Evolutionary conservation across 2,888 invertebrate genomes (phyloP), one percentile per base, ranked within the genome.

Genomic region (Orchesella flavescens): DNA sequence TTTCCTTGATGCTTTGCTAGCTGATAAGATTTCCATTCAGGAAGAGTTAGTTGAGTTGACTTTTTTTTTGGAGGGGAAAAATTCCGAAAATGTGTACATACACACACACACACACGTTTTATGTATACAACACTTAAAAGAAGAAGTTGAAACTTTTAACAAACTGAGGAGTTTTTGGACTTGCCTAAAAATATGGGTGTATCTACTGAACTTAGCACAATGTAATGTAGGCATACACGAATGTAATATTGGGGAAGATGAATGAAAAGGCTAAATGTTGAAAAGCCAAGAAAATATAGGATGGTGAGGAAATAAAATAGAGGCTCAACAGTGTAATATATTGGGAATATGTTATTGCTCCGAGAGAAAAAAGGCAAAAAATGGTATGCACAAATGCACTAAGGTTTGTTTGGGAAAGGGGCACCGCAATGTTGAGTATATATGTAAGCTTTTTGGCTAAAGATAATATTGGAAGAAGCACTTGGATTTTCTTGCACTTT

Each of bases 41-140:
- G 43, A 68, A 57, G 75, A 63, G 75, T 59, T 46, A 77, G 68
- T 61, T 69, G 68, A 59, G n/a, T 69, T 77, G 77, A 77, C 72
- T 77, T 69, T 57, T 69, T 63, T 23, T 12, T 9, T 1, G 49
- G 17, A 21, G 13, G 61, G 34, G 46, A 17, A 73, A 73, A 19
- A 59, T 12, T 59, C 34, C 43, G 68, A 12, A 12, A 4, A 43
- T 17, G 21, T 15, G 34, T n/a, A 59, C 59, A 19, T 17, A 2
- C 21, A 65, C 15, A 65, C 17, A 34, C 24, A 63, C 63, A 63
- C 7, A 12, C 17, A n/a, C 59, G 17, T 61, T 61, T 61, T 61
- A 21, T 21, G 17, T n/a, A 61, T 21, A 61, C 21, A 61, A 21
- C 34, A 21, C 17, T 12, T n/a, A 21, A 61, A 61, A 57, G 7